A percentile compares a stretch with the other conserved stretches of the same genome.
Conservation (phyloP, 2,797 vertebrate genomes). For the Labroides dimidiatus region DNA sequence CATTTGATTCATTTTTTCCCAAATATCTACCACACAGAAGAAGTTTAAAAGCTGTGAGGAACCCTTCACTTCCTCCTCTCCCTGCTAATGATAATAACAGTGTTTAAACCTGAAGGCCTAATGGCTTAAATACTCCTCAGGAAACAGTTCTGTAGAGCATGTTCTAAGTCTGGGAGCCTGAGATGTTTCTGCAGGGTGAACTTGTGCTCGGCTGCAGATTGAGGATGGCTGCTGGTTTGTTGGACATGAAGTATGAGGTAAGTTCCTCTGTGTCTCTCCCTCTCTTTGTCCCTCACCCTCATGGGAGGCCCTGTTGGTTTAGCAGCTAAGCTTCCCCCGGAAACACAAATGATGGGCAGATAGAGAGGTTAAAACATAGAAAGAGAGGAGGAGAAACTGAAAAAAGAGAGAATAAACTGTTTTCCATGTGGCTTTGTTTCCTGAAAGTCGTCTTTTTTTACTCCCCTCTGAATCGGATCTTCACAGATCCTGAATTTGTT, state of each 20-base stretch:
- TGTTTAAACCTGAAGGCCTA: not conserved
- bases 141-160: not conserved
- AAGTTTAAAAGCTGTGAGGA: not conserved
- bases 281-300: conserved; percentile 78
- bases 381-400: conserved; percentile 59
- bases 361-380: conserved; percentile 75
- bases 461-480: not conserved
- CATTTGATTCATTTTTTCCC: too few species aligned
- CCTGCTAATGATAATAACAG: conserved; percentile 33
- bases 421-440: not conserved
- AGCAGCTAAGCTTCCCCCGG: conserved; percentile 81
- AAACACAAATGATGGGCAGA: conserved; percentile 78
- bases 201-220: conserved; percentile 40
- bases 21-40: too few species aligned
- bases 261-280: conserved; percentile 78
- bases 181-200: conserved; percentile 25
- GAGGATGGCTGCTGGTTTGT: conserved; percentile 50
- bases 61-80: conserved; percentile 1
- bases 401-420: conserved; percentile 32
- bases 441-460: not conserved
- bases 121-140: conserved; percentile 25
- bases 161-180: not conserved
- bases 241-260: conserved; percentile 79
- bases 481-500: not conserved
- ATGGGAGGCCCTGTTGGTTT: conserved; percentile 83